These are phyloP conservation scores for Peromyscus maniculatus DNA, from an alignment of 2,113 vertebrate species.

Conservation along the genomic window DNA sequence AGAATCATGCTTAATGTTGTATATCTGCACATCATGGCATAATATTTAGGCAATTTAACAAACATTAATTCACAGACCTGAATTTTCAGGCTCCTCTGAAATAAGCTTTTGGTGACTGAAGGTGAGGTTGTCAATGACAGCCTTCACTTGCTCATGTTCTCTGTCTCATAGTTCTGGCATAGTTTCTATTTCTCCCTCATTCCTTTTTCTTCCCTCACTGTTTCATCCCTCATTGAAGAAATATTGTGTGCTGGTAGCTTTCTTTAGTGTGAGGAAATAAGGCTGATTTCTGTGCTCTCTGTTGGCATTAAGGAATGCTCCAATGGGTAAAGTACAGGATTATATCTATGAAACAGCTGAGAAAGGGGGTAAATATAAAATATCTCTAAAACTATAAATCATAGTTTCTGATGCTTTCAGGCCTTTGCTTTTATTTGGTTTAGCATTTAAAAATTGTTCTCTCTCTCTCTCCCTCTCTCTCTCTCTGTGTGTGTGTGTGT, in stretches of 20 bases:
- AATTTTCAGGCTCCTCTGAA: background rate
- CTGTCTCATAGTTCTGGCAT: background rate
- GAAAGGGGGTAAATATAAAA: background rate
- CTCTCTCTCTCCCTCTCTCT: too few species aligned
- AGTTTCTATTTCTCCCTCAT: background rate
- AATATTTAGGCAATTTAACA: constrained; percentile 49
- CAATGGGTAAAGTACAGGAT: background rate
- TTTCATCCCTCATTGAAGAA: background rate
- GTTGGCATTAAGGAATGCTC: background rate
- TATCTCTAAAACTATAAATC: background rate
- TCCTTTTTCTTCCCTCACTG: background rate
- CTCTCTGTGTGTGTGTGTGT: background rate
- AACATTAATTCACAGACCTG: background rate
- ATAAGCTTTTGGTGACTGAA: background rate
- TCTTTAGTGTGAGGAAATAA: background rate
- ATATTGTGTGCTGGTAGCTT: background rate
- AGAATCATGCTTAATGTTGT: constrained; percentile 39
- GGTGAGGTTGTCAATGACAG: background rate
- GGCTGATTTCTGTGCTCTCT: background rate
- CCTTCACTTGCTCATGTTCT: background rate
- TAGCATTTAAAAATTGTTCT: background rate
- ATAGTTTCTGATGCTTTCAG: too few species aligned
- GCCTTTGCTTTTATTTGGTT: too few species aligned
- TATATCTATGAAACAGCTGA: background rate
- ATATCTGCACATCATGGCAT: background rate